Base-by-base conservation (phyloP, 2,888 invertebrate genomes). In the Eugnorisma glareosa region DNA sequence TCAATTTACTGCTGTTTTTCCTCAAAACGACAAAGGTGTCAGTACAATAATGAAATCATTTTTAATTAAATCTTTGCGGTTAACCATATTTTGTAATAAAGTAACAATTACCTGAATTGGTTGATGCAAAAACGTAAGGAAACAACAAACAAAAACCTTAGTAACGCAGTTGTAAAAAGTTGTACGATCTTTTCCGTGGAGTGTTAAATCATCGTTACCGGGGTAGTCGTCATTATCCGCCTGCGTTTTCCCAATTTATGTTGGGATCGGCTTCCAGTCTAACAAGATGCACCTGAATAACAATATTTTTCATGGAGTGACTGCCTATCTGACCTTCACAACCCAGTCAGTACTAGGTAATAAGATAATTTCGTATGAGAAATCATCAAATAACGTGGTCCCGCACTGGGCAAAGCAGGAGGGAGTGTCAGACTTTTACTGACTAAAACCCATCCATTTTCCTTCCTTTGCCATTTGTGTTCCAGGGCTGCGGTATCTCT, bases 41-140 rank as follows among this genome's bases (percentile, higher is more conserved):
- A 79, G 64, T 48, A 54, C 28, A 76, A 59, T 67, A 83, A 69
- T 80, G 70, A 77, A 72, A 76, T 67, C 67, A 59, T 73, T 68
- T 73, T 88, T 77, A 88, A 81, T 83, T 77, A 75, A 83, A 85
- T 77, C 43, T 67, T 37, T 86, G 88, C 67, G 88, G 86, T 84
- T 76, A 61, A 69, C 61, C 73, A 57, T 74, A 37, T 69, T 67
- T 69, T 61, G 64, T 84, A 84, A 77, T 70, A 63, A 24, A 69
- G 51, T 18, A 72, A 73, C 66, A 71, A 70, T 88, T 63, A 83
- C 78, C 67, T 69, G 84, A 78, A 86, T 80, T 86, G 66, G 63
- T 66, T 51, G 40, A 45, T 75, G 86, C 83, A 82, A 59, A 85
- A 77, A 66, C 68, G 64, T 64, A 77, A 83, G 85, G 85, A 88